phyloP scores from a whole-genome alignment of 2,113 vertebrate genomes.

The Laticauda colubrina region DNA sequence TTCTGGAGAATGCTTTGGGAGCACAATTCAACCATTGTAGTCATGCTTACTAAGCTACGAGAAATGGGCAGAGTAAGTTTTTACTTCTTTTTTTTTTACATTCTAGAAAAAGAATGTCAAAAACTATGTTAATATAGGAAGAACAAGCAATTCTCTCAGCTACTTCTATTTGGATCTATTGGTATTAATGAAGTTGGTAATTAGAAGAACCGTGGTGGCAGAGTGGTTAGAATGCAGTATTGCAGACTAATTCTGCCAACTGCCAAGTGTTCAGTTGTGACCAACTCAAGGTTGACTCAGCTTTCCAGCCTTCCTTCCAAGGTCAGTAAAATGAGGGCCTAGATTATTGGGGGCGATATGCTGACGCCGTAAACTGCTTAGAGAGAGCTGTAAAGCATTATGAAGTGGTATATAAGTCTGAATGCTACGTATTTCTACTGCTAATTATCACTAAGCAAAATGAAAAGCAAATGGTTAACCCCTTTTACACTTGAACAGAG shows the following conservation, averaged over 20 bases:
- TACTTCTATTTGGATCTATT: not conserved
- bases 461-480: not conserved
- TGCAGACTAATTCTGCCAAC: not conserved
- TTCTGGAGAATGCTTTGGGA: conserved; percentile 99
- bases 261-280: not conserved
- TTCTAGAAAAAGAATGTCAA: not conserved
- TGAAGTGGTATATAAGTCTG: not conserved
- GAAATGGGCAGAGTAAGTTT: conserved; percentile 95
- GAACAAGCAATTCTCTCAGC: not conserved
- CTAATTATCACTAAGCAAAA: not conserved
- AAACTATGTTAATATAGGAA: not conserved
- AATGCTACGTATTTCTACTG: not conserved
- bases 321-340: not conserved
- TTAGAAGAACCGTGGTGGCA: not conserved
- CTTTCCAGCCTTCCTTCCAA: not conserved
- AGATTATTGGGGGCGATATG: not conserved
- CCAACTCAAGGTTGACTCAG: not conserved
- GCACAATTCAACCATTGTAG: conserved; percentile 98
- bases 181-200: not conserved
- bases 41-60: conserved; percentile 98
- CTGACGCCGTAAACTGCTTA: not conserved
- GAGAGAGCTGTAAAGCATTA: not conserved
- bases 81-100: conserved; percentile 43
- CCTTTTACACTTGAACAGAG: not conserved
- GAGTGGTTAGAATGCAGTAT: not conserved